Evolutionary conservation across 2,888 invertebrate species (phyloP).

Genomic region (Cephus nigrinus): DNA sequence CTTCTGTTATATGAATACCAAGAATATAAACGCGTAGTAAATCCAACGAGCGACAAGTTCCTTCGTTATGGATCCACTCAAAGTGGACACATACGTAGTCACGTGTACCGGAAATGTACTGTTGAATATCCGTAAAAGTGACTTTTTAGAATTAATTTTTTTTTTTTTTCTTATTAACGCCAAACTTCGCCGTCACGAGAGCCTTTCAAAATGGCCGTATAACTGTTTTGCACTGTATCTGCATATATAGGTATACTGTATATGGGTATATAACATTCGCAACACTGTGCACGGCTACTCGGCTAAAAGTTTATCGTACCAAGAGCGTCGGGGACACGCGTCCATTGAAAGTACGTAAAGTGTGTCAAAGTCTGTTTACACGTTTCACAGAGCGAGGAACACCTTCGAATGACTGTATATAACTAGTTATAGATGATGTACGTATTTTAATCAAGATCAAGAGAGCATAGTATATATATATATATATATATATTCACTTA

Average conservation of each 20-base stretch:
- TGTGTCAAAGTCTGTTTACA: neutral
- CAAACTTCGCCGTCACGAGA: neutral
- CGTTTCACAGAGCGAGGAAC: neutral
- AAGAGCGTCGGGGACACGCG: neutral
- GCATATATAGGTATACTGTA: neutral
- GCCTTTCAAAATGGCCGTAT: neutral
- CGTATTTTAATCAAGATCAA: neutral
- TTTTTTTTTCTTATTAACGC: neutral
- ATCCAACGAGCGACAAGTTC: neutral
- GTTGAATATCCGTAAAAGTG: neutral
- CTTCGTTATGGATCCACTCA: neutral
- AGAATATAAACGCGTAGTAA: neutral
- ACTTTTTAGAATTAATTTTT: no score
- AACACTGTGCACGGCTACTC: neutral
- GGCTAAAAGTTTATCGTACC: neutral
- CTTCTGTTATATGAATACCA: slow-evolving; percentile 11
- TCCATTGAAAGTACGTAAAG: neutral
- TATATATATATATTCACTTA: neutral
- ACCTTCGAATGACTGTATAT: neutral
- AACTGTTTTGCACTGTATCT: neutral
- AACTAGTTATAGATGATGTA: neutral
- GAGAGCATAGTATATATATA: no score
- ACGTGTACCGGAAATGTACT: neutral
- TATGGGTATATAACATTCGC: neutral
- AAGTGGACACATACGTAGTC: neutral